Conservation (phyloP, 2,797 vertebrate species). For the Catharus ustulatus region DNA sequence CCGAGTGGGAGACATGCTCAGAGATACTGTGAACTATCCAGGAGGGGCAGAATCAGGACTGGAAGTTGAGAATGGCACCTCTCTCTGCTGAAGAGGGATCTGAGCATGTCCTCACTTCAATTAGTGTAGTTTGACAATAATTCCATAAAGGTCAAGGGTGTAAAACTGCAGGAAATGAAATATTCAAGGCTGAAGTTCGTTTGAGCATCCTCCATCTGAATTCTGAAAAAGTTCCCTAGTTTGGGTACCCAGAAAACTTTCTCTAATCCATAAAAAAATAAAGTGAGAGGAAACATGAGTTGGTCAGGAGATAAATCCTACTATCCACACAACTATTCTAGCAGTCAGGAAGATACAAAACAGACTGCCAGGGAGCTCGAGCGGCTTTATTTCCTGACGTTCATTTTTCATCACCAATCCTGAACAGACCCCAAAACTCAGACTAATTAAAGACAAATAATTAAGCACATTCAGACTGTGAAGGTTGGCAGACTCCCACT, state of each 20-base stretch:
- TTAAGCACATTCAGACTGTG: slow-evolving; percentile 88
- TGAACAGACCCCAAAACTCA: slow-evolving; percentile 79
- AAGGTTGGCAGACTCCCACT: slow-evolving; percentile 87
- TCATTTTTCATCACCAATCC: slow-evolving; percentile 69
- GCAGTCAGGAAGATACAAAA: background rate
- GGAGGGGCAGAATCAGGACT: background rate
- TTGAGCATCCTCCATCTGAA: background rate
- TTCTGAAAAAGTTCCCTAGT: background rate
- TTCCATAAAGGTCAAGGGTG: background rate
- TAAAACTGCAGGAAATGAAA: background rate
- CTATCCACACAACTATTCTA: background rate
- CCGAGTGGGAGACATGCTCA: slow-evolving; percentile 58
- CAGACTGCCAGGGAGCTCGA: background rate
- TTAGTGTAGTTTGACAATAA: background rate
- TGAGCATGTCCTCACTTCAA: background rate
- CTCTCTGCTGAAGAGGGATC: background rate
- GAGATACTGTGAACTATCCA: slow-evolving; percentile 11
- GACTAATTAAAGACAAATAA: slow-evolving; percentile 88
- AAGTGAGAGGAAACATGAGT: background rate
- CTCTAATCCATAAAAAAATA: background rate
- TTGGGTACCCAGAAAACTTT: background rate
- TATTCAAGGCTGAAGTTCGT: background rate
- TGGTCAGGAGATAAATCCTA: background rate
- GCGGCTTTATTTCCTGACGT: slow-evolving; percentile 38
- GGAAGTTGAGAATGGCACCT: background rate